A percentile compares a stretch with the other conserved stretches of the same genome.
Conservation (phyloP, 1,140 invertebrate genomes). For the Aplysia californica region DNA sequence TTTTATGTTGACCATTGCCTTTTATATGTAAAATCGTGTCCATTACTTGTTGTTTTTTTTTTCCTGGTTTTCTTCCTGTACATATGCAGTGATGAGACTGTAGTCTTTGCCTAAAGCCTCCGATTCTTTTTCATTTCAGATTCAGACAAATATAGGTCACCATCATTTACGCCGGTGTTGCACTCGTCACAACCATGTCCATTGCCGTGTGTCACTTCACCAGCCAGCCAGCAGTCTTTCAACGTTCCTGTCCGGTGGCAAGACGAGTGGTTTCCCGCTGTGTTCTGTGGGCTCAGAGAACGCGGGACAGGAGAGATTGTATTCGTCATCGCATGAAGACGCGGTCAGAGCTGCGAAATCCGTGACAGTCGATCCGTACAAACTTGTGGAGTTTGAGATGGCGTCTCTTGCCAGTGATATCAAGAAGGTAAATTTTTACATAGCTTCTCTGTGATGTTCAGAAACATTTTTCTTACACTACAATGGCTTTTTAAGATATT, state of each 20-base stretch:
- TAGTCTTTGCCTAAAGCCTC: background rate
- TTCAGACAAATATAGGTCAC: background rate
- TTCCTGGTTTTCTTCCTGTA: too few relatives aligned
- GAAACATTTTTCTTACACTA: too few relatives aligned
- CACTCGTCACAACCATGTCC: background rate
- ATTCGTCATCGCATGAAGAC: conserved; percentile 8
- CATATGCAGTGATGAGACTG: background rate
- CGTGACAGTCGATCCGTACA: conserved; percentile 82
- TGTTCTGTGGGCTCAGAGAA: too few relatives aligned
- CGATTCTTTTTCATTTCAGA: background rate
- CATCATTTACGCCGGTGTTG: background rate
- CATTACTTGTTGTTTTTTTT: too few relatives aligned
- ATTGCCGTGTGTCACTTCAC: background rate
- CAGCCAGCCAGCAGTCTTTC: background rate
- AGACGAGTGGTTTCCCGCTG: too few relatives aligned
- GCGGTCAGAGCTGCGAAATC: background rate
- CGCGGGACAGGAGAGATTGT: background rate
- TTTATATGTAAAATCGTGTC: too few relatives aligned
- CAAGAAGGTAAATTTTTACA: conserved; percentile 36
- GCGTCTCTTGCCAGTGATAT: conserved; percentile 65
- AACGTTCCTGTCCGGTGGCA: too few relatives aligned
- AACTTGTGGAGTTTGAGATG: conserved; percentile 84
- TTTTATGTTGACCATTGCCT: too few relatives aligned
- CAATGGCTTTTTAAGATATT: too few relatives aligned
- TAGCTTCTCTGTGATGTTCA: too few relatives aligned